Evolutionary conservation across 2,113 vertebrate genomes (phyloP), one percentile per base, ranked within the genome.

Genomic region (Platichthys stellatus): DNA sequence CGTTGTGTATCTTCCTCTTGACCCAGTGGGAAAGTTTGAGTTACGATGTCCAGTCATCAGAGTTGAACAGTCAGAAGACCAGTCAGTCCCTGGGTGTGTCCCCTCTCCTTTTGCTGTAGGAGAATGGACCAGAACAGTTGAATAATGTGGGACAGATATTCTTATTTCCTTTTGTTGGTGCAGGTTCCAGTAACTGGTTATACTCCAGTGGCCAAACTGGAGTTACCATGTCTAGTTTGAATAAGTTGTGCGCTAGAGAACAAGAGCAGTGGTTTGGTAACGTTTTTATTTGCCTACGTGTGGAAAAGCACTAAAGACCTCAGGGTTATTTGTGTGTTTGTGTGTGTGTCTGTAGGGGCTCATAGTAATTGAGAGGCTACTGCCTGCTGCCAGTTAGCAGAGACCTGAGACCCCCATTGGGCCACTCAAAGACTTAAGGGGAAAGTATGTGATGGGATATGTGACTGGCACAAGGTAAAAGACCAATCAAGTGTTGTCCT

Each of bases 321-420:
- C 17, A 66, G 47, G 65, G 60, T 71, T 35, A 28, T 61, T 17
- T 20, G 31, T 21, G 28, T n/a, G 14, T 21, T 23, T 21, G 38
- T 56, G 28, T 64, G 14, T 35, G 45, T n/a, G 49, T 69, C 65
- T 53, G 53, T 47, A 3, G 49, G 23, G 67, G 53, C 21, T 43
- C 56, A 59, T 80, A 1, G 81, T 77, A 86, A 81, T 78, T 62
- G 80, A 84, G 80, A 91, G 18, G 66, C 49, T 62, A 14, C 78
- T 60, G 21, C 76, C 13, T 58, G 74, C 59, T 86, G 90, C 81
- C 82, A 49, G 69, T 58, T 69, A 79, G 64, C 58, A 60, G 80
- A 86, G 81, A 89, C 43, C 40, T 45, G 83, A 91, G 53, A 79
- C 74, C 78, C 82, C 86, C 89, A 63, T 15, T 74, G 85, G 83